Evolutionary conservation across 1,140 invertebrate genomes (phyloP).

Genomic region (Procambarus clarkii): DNA sequence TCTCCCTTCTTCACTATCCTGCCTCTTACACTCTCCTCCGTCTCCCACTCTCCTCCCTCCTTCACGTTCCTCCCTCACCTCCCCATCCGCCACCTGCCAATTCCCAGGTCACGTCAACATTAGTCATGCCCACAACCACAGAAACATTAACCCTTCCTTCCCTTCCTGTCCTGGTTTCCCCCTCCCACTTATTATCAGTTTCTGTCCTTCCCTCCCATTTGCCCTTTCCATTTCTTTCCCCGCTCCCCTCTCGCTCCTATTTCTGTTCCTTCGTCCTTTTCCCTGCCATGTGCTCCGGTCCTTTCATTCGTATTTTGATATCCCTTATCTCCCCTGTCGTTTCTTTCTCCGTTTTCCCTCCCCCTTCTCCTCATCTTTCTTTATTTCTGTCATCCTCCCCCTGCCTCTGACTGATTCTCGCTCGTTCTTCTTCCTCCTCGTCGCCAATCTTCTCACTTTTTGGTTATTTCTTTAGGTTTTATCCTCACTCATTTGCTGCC

Average conservation of each 20-base stretch:
- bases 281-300: background rate
- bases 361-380: background rate
- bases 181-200: background rate
- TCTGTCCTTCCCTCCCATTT: background rate
- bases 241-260: background rate
- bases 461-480: too few species aligned
- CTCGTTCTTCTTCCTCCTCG: too few species aligned
- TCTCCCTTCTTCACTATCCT: too few species aligned
- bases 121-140: background rate
- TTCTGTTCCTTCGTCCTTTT: background rate
- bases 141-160: background rate
- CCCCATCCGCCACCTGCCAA: background rate
- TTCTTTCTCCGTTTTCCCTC: background rate
- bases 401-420: too few species aligned
- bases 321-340: background rate
- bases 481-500: too few species aligned
- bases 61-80: background rate
- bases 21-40: background rate
- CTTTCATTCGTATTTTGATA: background rate
- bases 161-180: background rate
- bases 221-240: background rate
- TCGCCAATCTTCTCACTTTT: too few species aligned
- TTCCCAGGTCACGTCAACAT: background rate
- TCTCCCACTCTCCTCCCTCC: background rate
- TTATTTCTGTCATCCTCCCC: too few species aligned